Evolutionary conservation across 2,888 invertebrate genomes (phyloP).

Genomic region (Argyresthia albistria): DNA sequence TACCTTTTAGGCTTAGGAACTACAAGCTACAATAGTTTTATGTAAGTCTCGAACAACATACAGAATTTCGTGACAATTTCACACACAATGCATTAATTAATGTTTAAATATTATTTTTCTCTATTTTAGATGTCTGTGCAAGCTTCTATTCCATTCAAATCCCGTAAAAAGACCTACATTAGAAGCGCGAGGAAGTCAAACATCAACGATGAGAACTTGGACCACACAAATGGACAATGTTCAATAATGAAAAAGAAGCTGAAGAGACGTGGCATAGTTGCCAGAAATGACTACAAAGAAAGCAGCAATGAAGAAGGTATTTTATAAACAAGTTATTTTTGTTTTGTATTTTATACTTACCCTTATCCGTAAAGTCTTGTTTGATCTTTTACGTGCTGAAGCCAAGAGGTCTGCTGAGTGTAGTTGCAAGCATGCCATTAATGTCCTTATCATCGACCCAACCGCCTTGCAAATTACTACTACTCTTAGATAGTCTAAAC

Average conservation of each 20-base stretch:
- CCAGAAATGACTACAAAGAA: slow-evolving; percentile 6
- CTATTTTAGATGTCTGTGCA: slow-evolving; percentile 58
- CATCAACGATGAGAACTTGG: slow-evolving; percentile 37
- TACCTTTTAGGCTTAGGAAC: too few species aligned
- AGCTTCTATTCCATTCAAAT: slow-evolving; percentile 58
- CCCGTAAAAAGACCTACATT: slow-evolving; percentile 50
- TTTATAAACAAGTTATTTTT: too few species aligned
- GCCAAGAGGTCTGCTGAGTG: too few species aligned
- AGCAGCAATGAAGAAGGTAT: neutral
- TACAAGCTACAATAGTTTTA: too few species aligned
- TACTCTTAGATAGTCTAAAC: too few species aligned
- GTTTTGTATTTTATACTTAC: too few species aligned
- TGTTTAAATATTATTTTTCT: neutral
- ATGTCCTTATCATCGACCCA: too few species aligned
- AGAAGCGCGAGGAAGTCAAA: neutral
- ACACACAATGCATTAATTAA: neutral
- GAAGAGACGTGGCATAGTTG: slow-evolving; percentile 20
- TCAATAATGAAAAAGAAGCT: slow-evolving; percentile 15
- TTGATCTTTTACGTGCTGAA: too few species aligned
- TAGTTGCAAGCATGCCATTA: too few species aligned
- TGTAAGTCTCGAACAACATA: too few species aligned
- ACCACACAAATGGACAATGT: slow-evolving; percentile 21
- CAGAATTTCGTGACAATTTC: neutral
- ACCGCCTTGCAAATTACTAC: too few species aligned
- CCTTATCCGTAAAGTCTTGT: too few species aligned